A percentile compares a stretch with the other conserved stretches of the same genome.
These are phyloP conservation scores for Eremobia ochroleuca DNA, from an alignment of 2,888 invertebrate species.

Conservation along the genomic window DNA sequence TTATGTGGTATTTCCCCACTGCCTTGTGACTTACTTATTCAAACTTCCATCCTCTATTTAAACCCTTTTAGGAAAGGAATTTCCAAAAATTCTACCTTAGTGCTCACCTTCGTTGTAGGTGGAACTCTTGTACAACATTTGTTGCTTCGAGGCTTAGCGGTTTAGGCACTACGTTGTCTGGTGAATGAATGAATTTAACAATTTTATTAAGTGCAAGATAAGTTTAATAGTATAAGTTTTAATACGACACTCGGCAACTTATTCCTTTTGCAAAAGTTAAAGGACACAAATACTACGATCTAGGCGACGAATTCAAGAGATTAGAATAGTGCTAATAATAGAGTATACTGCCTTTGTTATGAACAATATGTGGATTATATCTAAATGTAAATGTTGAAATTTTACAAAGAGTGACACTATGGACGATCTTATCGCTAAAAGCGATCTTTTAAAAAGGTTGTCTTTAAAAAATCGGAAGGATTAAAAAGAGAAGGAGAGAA, in stretches of 20 bases:
- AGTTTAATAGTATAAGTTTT: background rate
- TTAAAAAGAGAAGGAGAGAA: background rate
- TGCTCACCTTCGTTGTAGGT: too few species aligned
- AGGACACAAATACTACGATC: background rate
- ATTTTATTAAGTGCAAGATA: background rate
- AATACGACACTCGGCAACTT: background rate
- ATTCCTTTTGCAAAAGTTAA: background rate
- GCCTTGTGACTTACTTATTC: background rate
- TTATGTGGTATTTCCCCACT: slow-evolving; percentile 7
- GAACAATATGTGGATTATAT: too few species aligned
- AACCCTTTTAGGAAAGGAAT: too few species aligned
- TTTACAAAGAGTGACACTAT: background rate
- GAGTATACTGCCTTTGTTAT: too few species aligned
- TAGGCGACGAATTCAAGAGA: too few species aligned
- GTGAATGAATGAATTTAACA: background rate
- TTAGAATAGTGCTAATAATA: too few species aligned
- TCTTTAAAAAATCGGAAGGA: background rate
- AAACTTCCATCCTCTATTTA: too few species aligned
- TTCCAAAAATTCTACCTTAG: too few species aligned
- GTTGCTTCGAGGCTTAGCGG: too few species aligned
- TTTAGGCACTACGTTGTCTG: too few species aligned
- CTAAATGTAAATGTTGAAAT: background rate
- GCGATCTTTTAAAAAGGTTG: background rate
- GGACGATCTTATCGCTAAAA: background rate
- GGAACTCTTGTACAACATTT: too few species aligned